Conservation (phyloP, 2,797 vertebrate species). For the Alauda arvensis region DNA sequence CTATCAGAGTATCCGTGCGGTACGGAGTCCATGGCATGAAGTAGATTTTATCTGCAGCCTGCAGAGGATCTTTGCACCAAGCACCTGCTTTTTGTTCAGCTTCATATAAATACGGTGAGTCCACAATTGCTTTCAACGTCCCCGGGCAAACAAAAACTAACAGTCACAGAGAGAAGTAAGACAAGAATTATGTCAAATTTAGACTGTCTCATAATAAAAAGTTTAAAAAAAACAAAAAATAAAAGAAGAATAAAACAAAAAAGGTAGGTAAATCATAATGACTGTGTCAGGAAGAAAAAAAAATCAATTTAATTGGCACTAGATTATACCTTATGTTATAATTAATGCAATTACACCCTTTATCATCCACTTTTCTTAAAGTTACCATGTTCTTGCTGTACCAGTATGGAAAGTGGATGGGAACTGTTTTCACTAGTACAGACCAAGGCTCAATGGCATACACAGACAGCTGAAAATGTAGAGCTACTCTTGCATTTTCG, state of each 20-base stretch:
- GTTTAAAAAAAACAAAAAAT: background rate
- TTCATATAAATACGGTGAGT: constrained; percentile 95
- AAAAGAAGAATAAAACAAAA: background rate
- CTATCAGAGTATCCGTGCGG: constrained; percentile 95
- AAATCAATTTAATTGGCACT: constrained; percentile 65
- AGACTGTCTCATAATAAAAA: constrained; percentile 5
- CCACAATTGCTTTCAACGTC: constrained; percentile 97
- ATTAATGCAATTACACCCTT: constrained; percentile 55
- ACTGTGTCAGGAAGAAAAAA: constrained; percentile 63
- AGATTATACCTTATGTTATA: constrained; percentile 47
- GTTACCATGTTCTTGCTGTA: constrained; percentile 55
- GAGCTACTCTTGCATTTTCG: constrained; percentile 49
- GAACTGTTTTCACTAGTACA: constrained; percentile 57
- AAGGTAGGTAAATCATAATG: constrained; percentile 54
- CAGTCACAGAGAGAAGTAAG: constrained; percentile 86
- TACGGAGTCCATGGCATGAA: constrained; percentile 99
- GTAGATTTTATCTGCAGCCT: constrained; percentile 98
- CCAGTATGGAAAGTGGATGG: constrained; percentile 50
- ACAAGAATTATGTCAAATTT: constrained; percentile 76
- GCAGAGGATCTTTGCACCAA: constrained; percentile 98
- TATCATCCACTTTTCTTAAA: constrained; percentile 63
- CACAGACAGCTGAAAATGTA: constrained; percentile 60
- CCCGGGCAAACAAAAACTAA: constrained; percentile 99
- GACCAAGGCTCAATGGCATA: constrained; percentile 59
- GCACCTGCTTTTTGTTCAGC: constrained; percentile 98